Percentiles rank a stretch among this genome's conserved stretches.
phyloP scores from a whole-genome alignment of 1,140 invertebrate species.

The Drosophila nannoptera region DNA sequence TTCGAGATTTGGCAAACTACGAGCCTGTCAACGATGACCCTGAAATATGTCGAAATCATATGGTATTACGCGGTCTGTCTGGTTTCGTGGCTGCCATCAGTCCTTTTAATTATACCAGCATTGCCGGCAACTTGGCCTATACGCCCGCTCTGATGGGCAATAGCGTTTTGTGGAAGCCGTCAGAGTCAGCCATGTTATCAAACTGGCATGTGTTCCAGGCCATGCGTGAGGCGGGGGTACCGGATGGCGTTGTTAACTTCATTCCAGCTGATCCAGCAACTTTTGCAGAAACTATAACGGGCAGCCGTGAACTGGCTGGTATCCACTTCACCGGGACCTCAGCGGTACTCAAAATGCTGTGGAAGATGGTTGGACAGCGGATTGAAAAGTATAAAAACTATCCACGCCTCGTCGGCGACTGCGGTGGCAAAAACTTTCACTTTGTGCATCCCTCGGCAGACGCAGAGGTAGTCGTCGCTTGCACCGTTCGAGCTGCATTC shows the following conservation, averaged over 20 bases:
- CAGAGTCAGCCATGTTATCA: constrained; percentile 96
- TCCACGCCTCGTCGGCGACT: constrained; percentile 95
- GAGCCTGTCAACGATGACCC: constrained; percentile 89
- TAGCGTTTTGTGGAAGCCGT: constrained; percentile 98
- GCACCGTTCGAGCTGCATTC: constrained; percentile 94
- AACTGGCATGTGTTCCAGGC: constrained; percentile 97
- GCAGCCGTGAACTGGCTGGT: constrained; percentile 90
- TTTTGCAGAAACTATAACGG: constrained; percentile 93
- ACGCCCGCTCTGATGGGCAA: constrained; percentile 99
- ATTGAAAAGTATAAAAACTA: constrained; percentile 92
- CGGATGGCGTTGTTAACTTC: constrained; percentile 97
- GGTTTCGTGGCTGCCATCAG: constrained; percentile 98
- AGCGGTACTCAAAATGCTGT: constrained; percentile 92
- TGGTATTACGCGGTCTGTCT: constrained; percentile 93
- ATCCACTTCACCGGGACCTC: constrained; percentile 94
- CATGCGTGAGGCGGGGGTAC: constrained; percentile 94
- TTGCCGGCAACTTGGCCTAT: constrained; percentile 96
- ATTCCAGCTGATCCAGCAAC: constrained; percentile 94
- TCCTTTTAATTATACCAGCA: constrained; percentile 99
- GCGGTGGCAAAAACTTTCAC: constrained; percentile 99
- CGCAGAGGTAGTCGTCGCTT: constrained; percentile 86
- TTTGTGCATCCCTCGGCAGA: constrained; percentile 96
- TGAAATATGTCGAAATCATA: constrained; percentile 84
- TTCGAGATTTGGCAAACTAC: constrained; percentile 85
- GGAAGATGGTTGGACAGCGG: constrained; percentile 94